These are phyloP conservation scores for Paguma larvata DNA, from an alignment of 2,797 vertebrate genomes.

Conservation along the genomic window DNA sequence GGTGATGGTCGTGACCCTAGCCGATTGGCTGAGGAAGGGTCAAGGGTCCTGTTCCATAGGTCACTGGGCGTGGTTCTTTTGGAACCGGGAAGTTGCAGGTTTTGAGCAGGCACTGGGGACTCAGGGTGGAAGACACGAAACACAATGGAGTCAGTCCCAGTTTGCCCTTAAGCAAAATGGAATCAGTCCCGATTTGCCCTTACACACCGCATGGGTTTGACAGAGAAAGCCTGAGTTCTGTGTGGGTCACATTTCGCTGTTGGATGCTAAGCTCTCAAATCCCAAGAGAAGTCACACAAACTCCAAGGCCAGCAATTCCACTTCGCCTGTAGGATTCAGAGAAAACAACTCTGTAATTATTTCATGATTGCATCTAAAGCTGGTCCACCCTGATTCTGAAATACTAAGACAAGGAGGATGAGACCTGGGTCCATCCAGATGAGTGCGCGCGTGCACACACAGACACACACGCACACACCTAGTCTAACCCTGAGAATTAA, in stretches of 20 bases:
- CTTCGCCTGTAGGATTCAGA: neutral
- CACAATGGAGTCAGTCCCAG: no score
- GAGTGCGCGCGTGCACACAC: neutral
- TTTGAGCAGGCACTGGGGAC: no score
- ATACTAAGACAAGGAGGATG: neutral
- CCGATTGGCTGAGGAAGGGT: no score
- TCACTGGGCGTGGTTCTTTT: no score
- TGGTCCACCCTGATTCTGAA: neutral
- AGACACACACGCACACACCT: fast-evolving
- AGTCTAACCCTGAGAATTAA: neutral
- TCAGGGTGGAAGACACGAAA: no score
- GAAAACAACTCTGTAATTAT: neutral
- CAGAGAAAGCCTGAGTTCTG: neutral
- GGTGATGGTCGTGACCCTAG: no score
- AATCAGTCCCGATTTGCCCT: no score
- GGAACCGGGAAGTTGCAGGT: no score
- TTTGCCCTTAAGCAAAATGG: no score
- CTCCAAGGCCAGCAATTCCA: neutral
- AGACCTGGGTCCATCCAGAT: neutral
- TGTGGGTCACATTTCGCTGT: fast-evolving
- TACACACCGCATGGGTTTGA: neutral
- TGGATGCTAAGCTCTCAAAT: neutral
- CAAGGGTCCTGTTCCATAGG: no score
- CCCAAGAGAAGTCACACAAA: neutral
- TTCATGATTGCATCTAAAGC: neutral